Percentiles rank a stretch among this genome's conserved stretches.
Evolutionary conservation across 2,797 vertebrate genomes (phyloP).

Genomic region (Steatocranus sp.): DNA sequence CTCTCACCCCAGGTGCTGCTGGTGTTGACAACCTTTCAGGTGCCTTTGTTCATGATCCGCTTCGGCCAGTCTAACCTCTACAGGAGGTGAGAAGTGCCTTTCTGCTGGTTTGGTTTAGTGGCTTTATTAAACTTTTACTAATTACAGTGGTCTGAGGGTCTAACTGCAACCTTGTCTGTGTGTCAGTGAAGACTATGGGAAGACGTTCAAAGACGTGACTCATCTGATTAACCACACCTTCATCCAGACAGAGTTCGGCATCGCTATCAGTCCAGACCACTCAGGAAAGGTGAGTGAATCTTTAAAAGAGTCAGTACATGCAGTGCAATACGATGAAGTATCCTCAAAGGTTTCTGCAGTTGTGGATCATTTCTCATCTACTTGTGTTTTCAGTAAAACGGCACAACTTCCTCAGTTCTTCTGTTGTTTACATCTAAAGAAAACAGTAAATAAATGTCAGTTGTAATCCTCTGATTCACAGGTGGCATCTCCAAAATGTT

Average conservation of each 20-base stretch:
- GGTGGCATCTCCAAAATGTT: background rate
- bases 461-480: background rate
- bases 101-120: background rate
- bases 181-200: constrained; percentile 91
- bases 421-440: background rate
- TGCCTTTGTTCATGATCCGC: constrained; percentile 84
- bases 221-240: constrained; percentile 91
- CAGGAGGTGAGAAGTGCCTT: constrained; percentile 79
- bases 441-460: background rate
- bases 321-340: background rate
- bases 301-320: background rate
- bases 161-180: constrained; percentile 35
- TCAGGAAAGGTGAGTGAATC: constrained; percentile 84
- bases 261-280: constrained; percentile 88
- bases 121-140: background rate
- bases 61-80: constrained; percentile 90
- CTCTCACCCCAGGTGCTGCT: constrained; percentile 80
- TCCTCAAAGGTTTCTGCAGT: background rate
- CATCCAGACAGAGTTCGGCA: constrained; percentile 90
- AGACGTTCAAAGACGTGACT: constrained; percentile 88
- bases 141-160: background rate
- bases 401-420: background rate
- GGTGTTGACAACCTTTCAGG: constrained; percentile 88
- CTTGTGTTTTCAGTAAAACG: background rate
- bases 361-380: background rate